Evolutionary conservation across 2,797 vertebrate genomes (phyloP), one percentile per base, ranked within the genome.

Genomic region (Phaenicophaeus curvirostris): DNA sequence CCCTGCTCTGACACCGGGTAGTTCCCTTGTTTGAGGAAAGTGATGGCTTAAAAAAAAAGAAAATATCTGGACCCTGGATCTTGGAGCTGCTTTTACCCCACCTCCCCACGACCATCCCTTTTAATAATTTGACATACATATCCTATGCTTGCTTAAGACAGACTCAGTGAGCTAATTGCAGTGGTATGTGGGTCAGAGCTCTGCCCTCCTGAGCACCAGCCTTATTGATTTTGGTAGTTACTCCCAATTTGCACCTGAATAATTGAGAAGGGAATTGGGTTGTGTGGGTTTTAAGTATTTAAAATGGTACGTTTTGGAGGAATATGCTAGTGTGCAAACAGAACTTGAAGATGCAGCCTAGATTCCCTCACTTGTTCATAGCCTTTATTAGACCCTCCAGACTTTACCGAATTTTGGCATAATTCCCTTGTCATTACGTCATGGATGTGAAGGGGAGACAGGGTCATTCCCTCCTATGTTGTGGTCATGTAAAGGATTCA

Each of bases 381-480:
- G 96, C 85, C 92, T 93, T 92, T 94, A 96, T 97, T 92, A 94
- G 73, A 92, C 89, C 90, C 94, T 88, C 75, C 85, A 96, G 97
- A 96, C 94, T 98, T 97, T 88, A 97, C 93, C 94, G 97, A 97
- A 98, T 97, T 97, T 95, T 97, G 97, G 94, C 94, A 5, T 71
- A 25, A 48, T 87, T 97, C 93, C 95, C 75, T 94, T 31, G 57
- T 95, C 90, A 94, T 97, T 95, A 97, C 58, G 33, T 97, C 97
- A 97, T 88, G 76, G 41, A 66, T 55, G 18, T 77, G 42, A 86
- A 96, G 90, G 51, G 71, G 95, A 95, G 95, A 68, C 90, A 72
- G 83, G 96, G 94, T 95, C 88, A 88, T 93, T 95, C 86, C 81
- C 30, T 82, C 69, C 85, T 88, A 4, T 50, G 76, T 46, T 84